phyloP scores from a whole-genome alignment of 2,888 invertebrate genomes.

The Leptothorax acervorum region DNA sequence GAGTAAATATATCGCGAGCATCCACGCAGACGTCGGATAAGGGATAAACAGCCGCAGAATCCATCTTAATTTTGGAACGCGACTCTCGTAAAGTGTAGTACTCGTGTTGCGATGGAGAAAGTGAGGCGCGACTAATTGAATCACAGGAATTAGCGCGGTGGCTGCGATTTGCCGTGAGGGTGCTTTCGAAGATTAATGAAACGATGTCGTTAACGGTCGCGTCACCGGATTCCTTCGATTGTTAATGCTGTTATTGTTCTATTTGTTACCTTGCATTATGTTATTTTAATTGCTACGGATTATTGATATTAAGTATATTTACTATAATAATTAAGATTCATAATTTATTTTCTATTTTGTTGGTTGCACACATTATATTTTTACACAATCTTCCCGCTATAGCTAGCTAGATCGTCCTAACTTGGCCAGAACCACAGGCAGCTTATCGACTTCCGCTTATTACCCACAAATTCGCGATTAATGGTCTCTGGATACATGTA shows the following conservation, averaged over 20 bases:
- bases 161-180: constrained; percentile 79
- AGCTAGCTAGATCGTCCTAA: constrained; percentile 1
- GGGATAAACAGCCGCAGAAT: constrained; percentile 56
- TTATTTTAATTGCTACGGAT: not conserved
- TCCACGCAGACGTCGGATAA: constrained; percentile 48
- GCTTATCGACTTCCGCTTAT: constrained; percentile 42
- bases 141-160: constrained; percentile 82
- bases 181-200: constrained; percentile 82
- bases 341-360: not conserved
- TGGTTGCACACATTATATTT: not conserved
- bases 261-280: not conserved
- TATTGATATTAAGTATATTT: not conserved
- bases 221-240: not conserved
- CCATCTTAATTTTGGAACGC: constrained; percentile 80
- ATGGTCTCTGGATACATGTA: constrained; percentile 27
- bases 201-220: constrained; percentile 79
- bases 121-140: constrained; percentile 80
- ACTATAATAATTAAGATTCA: not conserved
- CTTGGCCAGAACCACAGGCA: constrained; percentile 1
- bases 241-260: not conserved
- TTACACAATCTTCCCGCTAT: not conserved
- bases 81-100: constrained; percentile 79
- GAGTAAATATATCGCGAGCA: constrained; percentile 60
- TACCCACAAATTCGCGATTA: constrained; percentile 55
- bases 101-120: constrained; percentile 60